Percentiles rank a stretch among this genome's conserved stretches.
Evolutionary conservation across 2,888 invertebrate species (phyloP).

Genomic region (Catocala fraxini): DNA sequence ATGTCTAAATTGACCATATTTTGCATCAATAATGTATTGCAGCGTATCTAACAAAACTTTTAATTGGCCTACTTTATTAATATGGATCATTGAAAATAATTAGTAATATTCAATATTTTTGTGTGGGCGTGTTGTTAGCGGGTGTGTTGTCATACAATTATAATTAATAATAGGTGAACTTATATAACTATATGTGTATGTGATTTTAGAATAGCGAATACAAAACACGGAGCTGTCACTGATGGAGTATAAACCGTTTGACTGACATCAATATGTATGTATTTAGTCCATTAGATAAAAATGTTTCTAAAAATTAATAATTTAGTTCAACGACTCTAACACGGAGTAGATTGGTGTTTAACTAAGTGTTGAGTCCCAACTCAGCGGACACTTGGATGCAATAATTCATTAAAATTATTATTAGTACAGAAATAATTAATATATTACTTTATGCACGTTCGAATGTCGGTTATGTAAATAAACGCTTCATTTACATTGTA

Average conservation of each 20-base stretch:
- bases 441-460: conserved; percentile 42
- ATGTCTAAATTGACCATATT: too few species aligned
- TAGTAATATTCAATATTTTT: conserved; percentile 38
- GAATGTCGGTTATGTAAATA: conserved; percentile 50
- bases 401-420: conserved; percentile 41
- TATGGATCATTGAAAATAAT: neutral
- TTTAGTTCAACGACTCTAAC: conserved; percentile 44
- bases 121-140: conserved; percentile 11
- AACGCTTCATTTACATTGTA: conserved; percentile 36
- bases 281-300: conserved; percentile 77
- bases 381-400: conserved; percentile 36
- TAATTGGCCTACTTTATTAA: neutral
- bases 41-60: neutral
- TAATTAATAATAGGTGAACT: conserved; percentile 27
- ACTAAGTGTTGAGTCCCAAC: conserved; percentile 48
- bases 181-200: conserved; percentile 25
- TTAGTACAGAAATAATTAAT: conserved; percentile 39
- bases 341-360: conserved; percentile 50
- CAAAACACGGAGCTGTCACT: conserved; percentile 45
- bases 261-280: conserved; percentile 78
- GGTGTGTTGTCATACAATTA: conserved; percentile 40
- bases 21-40: too few species aligned
- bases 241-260: conserved; percentile 48
- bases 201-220: conserved; percentile 26
- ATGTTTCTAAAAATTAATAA: conserved; percentile 54